Base-by-base conservation (phyloP, 2,113 vertebrate species). In the Herpetotheres cachinnans region DNA sequence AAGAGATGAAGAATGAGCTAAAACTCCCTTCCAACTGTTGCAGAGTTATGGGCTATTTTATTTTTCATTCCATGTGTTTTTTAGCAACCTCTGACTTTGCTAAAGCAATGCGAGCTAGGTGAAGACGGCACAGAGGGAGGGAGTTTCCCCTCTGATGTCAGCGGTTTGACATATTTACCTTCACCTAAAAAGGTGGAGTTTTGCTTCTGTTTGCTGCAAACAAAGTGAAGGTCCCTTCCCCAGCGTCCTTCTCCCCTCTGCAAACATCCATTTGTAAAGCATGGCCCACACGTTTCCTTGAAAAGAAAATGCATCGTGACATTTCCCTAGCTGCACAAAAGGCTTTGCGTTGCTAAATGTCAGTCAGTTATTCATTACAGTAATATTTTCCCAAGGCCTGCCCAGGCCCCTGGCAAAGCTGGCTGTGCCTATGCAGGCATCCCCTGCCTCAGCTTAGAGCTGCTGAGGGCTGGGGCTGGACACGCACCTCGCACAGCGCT, bases 1-100 rank as follows among this genome's bases (percentile, higher is more conserved):
- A 96, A 91, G 90, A 96, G 85, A 95, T 97, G 96, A 96, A 91
- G 94, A 97, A 96, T 73, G 89, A 94, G 88, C 93, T 97, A 88
- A 73, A 96, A 88, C 76, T 92, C 80, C 67, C 54, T 90, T 96
- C 72, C 26, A 83, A 67, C 86, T 44, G 24, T 79, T 94, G 84
- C 82, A 95, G 95, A 97, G 50, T 93, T 91, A 95, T 76, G 87
- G 77, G 24, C 62, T 86, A 76, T 93, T 97, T 97, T 90, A 70
- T 85, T 95, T 96, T 95, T 96, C 81, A 86, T 72, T 91, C 86
- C 91, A 62, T 82, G 50, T 88, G 71, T 55, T 96, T 95, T 94
- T 47, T 71, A 86, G 65, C 89, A 95, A 67, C 67, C 56, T 91
- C 77, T 96, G 80, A 44, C 61, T 94, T 91, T 67, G 50, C 67